Conservation (phyloP, 2,797 vertebrate genomes). For the Neostethus bicornis region DNA sequence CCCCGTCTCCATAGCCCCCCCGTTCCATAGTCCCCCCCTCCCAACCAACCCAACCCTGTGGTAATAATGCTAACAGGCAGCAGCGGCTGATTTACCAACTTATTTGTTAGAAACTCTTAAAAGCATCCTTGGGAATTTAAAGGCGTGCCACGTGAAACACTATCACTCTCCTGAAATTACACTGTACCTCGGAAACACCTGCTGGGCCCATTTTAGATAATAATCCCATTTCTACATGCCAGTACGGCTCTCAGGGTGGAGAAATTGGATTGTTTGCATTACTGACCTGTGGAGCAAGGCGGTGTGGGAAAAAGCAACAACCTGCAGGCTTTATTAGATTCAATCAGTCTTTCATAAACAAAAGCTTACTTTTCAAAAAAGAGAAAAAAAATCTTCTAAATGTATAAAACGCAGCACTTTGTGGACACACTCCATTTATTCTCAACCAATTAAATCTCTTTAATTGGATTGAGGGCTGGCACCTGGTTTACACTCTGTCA, state of each 20-base stretch:
- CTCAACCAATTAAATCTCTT: constrained; percentile 78
- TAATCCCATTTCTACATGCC: constrained; percentile 71
- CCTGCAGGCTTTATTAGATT: constrained; percentile 72
- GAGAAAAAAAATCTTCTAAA: constrained; percentile 51
- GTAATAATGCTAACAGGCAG: constrained; percentile 41
- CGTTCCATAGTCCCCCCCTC: no score
- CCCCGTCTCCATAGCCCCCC: constrained; percentile 11
- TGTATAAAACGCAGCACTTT: constrained; percentile 66
- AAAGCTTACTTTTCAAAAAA: constrained; percentile 65
- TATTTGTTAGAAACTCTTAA: constrained; percentile 49
- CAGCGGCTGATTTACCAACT: constrained; percentile 31
- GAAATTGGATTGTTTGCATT: constrained; percentile 77
- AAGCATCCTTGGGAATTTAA: constrained; percentile 58
- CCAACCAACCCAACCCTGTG: constrained; percentile 9
- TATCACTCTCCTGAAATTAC: constrained; percentile 50
- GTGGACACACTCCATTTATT: constrained; percentile 80
- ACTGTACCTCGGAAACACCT: constrained; percentile 57
- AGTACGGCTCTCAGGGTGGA: constrained; percentile 50
- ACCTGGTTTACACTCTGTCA: constrained; percentile 81
- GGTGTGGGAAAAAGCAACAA: constrained; percentile 62
- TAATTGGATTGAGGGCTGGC: constrained; percentile 79
- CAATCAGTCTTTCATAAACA: constrained; percentile 75
- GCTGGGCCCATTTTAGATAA: constrained; percentile 69
- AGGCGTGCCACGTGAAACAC: constrained; percentile 21
- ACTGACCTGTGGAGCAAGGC: constrained; percentile 72